Evolutionary conservation across 2,888 invertebrate genomes (phyloP), one percentile per base, ranked within the genome.

Genomic region (Acleris cristana): DNA sequence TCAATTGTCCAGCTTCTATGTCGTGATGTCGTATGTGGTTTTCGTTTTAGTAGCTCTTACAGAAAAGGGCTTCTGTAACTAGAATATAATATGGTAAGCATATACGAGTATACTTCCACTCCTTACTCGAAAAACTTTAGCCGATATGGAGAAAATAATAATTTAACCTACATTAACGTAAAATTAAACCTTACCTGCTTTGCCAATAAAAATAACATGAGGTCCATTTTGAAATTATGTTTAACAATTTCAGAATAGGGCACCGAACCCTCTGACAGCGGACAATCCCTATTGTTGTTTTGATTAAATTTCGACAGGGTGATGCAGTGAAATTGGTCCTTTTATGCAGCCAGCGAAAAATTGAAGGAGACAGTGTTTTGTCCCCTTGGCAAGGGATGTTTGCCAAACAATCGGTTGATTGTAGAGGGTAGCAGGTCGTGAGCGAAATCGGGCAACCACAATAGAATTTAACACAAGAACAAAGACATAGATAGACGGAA

Each of bases 271-370:
- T 76, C 73, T 72, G 71, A 75, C 74, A 70, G 74, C 76, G 80
- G 81, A 81, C 85, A 84, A 81, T 81, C 77, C 81, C 83, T 85
- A 86, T 88, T 88, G 89, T 88, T 89, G 87, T 86, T 89, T 89
- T 89, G 90, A 90, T 90, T 89, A 89, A 90, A 90, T 89, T 90
- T 88, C 82, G 83, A 84, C 86, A 84, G 82, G 74, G 76, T 77
- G 78, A 80, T 85, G 84, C 83, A 83, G 83, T 66, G 61, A 63
- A 67, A 87, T 84, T 88, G 87, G 81, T 82, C 84, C 81, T 85
- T 87, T 86, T 84, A 82, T 82, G 79, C 84, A 82, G 74, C 75
- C 66, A 62, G 71, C 70, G 69, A 70, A 76, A 79, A 82, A 84
- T 81, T 81, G 77, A 74, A 80, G 76, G 73, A 76, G 74, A 79